Evolutionary conservation across 2,888 invertebrate species (phyloP).

Genomic region (Sinhomidia bicolor): DNA sequence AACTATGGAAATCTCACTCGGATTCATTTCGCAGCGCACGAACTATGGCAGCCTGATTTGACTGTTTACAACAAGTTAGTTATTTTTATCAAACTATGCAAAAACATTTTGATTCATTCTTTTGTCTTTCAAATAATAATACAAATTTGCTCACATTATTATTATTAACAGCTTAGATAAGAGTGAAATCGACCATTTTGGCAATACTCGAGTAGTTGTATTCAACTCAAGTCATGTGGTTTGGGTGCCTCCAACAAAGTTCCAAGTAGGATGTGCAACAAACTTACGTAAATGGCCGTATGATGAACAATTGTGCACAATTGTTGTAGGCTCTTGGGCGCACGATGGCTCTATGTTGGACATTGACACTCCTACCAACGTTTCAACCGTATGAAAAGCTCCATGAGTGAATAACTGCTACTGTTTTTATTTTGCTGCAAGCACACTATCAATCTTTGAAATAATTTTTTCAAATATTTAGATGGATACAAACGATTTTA

Average conservation of each 20-base stretch:
- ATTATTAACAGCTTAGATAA: slow-evolving; percentile 84
- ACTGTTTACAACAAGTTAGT: slow-evolving; percentile 85
- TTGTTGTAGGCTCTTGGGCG: slow-evolving; percentile 89
- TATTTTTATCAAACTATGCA: background rate
- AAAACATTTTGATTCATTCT: background rate
- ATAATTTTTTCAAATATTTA: slow-evolving; percentile 41
- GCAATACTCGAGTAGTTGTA: slow-evolving; percentile 84
- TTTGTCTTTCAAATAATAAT: background rate
- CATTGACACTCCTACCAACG: slow-evolving; percentile 57
- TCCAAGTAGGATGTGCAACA: slow-evolving; percentile 82
- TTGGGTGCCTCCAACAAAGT: slow-evolving; percentile 88
- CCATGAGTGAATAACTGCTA: too few species aligned
- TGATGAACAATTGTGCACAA: slow-evolving; percentile 86
- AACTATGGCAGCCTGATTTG: slow-evolving; percentile 91
- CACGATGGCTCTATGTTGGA: slow-evolving; percentile 79
- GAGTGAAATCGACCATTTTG: slow-evolving; percentile 85
- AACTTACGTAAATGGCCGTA: slow-evolving; percentile 89
- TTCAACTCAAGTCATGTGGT: slow-evolving; percentile 84
- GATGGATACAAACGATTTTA: slow-evolving; percentile 73
- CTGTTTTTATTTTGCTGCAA: too few species aligned
- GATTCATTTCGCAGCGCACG: slow-evolving; percentile 86
- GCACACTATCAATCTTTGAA: too few species aligned
- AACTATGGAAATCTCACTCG: slow-evolving; percentile 86
- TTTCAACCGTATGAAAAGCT: background rate
- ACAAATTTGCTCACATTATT: too few species aligned